Conservation (phyloP, 2,888 invertebrate species). For the Cheilosia pagana region DNA sequence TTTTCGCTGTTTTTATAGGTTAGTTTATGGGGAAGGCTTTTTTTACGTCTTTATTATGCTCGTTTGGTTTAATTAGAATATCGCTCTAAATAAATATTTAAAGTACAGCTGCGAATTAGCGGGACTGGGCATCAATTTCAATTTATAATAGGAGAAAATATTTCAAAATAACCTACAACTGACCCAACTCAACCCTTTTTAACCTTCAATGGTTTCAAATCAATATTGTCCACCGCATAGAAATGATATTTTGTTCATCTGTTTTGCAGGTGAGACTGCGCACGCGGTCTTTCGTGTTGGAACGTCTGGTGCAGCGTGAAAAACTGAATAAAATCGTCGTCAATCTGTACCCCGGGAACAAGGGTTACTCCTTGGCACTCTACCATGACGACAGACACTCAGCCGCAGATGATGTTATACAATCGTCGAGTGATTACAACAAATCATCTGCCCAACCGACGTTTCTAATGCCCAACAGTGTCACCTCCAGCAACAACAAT, state of each 20-base stretch:
- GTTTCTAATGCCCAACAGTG: slow-evolving; percentile 33
- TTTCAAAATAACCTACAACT: no score
- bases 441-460: slow-evolving; percentile 53
- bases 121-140: no score
- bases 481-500: slow-evolving; percentile 45
- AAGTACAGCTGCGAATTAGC: no score
- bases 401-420: slow-evolving; percentile 41
- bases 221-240: no score
- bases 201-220: no score
- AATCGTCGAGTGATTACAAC: slow-evolving; percentile 51
- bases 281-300: slow-evolving; percentile 89
- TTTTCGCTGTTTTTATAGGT: neutral
- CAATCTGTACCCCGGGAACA: slow-evolving; percentile 95
- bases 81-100: no score
- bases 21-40: neutral
- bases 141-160: no score
- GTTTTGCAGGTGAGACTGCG: slow-evolving; percentile 82
- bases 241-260: neutral
- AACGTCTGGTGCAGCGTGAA: slow-evolving; percentile 93
- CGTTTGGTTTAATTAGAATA: no score
- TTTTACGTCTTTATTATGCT: no score
- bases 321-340: slow-evolving; percentile 94
- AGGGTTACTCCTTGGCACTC: slow-evolving; percentile 90
- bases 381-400: slow-evolving; percentile 83
- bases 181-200: no score